These are phyloP conservation scores for Oncorhynchus keta DNA, from an alignment of 2,113 vertebrate species.

Conservation along the genomic window DNA sequence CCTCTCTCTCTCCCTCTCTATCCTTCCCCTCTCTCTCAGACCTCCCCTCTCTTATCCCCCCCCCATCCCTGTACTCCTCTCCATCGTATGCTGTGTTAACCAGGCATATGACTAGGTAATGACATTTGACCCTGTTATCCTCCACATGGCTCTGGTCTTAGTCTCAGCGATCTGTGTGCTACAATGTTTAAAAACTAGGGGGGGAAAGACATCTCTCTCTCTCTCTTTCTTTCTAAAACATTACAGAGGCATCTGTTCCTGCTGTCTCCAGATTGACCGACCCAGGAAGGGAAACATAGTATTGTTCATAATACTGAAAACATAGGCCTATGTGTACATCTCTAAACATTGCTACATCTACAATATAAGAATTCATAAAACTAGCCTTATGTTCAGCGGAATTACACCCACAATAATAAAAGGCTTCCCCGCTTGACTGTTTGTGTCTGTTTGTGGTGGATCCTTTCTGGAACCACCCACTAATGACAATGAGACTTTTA, in stretches of 20 bases:
- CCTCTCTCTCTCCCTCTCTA: not conserved
- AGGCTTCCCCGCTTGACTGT: too few relatives aligned
- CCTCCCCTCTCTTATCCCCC: not conserved
- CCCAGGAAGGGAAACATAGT: too few relatives aligned
- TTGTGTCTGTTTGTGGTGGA: too few relatives aligned
- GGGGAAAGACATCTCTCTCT: not conserved
- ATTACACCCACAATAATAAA: too few relatives aligned
- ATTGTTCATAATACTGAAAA: too few relatives aligned
- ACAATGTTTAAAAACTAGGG: not conserved
- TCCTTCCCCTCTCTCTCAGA: not conserved
- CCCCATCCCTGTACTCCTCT: not conserved
- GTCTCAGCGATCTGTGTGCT: not conserved
- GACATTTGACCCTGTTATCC: not conserved
- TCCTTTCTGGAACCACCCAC: too few relatives aligned
- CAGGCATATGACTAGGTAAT: not conserved
- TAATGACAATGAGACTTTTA: too few relatives aligned
- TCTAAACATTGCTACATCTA: too few relatives aligned
- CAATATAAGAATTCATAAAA: too few relatives aligned
- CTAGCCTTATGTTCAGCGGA: too few relatives aligned
- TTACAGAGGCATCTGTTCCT: not conserved
- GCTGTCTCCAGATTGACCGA: not conserved
- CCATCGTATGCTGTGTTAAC: too few relatives aligned
- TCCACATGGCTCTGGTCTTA: not conserved
- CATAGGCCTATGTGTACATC: too few relatives aligned
- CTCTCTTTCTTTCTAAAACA: not conserved